Evolutionary conservation across 92 coral and sea anemone species (phyloP).

Genomic region (Porites lobata): DNA sequence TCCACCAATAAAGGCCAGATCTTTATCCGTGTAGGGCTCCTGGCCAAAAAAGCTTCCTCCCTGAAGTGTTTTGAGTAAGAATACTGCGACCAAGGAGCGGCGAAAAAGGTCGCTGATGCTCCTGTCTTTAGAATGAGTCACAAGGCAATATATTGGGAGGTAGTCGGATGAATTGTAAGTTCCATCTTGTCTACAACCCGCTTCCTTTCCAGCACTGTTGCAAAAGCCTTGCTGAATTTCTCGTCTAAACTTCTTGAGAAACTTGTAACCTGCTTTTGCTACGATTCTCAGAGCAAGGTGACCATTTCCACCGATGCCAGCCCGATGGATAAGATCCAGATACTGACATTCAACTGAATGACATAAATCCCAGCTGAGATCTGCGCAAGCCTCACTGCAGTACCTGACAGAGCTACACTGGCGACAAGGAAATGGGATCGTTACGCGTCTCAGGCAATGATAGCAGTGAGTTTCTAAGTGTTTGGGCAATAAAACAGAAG

Average conservation of each 20-base stretch:
- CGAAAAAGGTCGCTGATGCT: constrained; percentile 85
- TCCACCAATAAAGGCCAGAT: constrained; percentile 78
- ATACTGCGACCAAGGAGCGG: constrained; percentile 88
- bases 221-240: constrained; percentile 27
- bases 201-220: constrained; percentile 3
- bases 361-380: constrained; percentile 82
- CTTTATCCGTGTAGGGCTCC: constrained; percentile 22
- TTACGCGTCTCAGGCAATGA: constrained; percentile 75
- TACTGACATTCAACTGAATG: constrained; percentile 87
- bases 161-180: constrained; percentile 80
- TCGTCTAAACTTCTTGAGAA: constrained; percentile 61
- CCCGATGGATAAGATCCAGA: constrained; percentile 78
- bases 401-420: constrained; percentile 89
- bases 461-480: constrained; percentile 85
- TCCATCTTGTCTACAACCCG: constrained; percentile 66
- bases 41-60: constrained; percentile 63
- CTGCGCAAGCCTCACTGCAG: constrained; percentile 81
- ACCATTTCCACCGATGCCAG: constrained; percentile 85
- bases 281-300: constrained; percentile 93
- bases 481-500: constrained; percentile 88
- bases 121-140: constrained; percentile 86
- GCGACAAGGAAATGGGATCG: constrained; percentile 82
- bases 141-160: constrained; percentile 84
- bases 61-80: constrained; percentile 79
- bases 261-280: constrained; percentile 75